Percentiles rank a stretch among this genome's conserved stretches.
Conservation (phyloP, 2,888 invertebrate genomes). For the Cephus pygmeus region DNA sequence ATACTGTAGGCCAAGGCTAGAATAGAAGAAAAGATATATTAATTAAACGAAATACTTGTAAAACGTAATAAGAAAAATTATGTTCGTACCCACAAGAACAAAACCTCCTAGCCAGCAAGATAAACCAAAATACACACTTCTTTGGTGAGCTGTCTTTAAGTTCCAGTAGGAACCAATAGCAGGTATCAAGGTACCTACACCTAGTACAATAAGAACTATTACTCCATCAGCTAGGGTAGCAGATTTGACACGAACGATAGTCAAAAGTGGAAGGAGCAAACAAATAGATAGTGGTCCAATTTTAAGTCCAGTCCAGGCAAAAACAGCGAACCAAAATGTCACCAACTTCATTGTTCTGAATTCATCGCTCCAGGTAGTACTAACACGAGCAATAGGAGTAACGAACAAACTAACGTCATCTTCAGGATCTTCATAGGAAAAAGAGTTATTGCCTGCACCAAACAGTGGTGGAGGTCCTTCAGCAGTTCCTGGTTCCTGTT, state of each 20-base stretch:
- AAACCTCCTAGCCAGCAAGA: conserved; percentile 42
- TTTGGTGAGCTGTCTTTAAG: conserved; percentile 34
- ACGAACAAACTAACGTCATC: conserved; percentile 40
- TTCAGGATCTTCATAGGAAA: conserved; percentile 42
- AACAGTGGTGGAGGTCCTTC: conserved; percentile 29
- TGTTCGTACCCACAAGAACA: conserved; percentile 37
- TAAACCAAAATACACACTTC: conserved; percentile 45
- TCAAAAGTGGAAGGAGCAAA: conserved; percentile 39
- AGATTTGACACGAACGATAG: conserved; percentile 8
- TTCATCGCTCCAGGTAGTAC: conserved; percentile 39
- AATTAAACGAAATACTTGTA: background rate
- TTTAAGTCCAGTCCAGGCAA: conserved; percentile 40
- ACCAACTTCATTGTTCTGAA: conserved; percentile 32
- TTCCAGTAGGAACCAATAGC: conserved; percentile 39
- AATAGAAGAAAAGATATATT: background rate
- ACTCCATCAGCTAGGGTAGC: conserved; percentile 25
- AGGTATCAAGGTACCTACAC: conserved; percentile 40
- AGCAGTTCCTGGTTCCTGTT: background rate
- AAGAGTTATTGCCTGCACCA: conserved; percentile 38
- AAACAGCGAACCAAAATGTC: conserved; percentile 42
- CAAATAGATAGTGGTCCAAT: conserved; percentile 38
- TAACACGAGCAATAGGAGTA: conserved; percentile 22
- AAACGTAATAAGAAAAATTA: background rate
- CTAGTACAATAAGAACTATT: conserved; percentile 32
- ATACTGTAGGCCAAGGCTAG: conserved; percentile 26